Evolutionary conservation across 1,140 invertebrate species (phyloP), one percentile per base, ranked within the genome.

Genomic region (Conus betulinus): DNA sequence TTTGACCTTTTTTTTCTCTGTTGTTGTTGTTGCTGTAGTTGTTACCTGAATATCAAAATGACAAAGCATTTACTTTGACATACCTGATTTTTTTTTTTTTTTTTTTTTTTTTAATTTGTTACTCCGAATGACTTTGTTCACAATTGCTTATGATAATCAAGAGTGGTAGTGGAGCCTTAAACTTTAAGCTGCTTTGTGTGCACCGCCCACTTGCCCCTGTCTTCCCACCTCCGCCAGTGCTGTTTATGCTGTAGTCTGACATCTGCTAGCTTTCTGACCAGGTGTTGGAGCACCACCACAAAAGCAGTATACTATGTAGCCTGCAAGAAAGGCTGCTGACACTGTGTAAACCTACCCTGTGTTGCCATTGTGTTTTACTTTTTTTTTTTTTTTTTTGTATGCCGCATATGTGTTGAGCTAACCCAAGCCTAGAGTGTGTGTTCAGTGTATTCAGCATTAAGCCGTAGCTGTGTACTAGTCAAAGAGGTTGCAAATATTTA

Each of bases 101-200:
- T 60, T 60, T 60, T 8, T 39, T 39, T 39, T 39, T 39, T 39
- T 39, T 1, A 39, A 39, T 39, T 39, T 39, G 39, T 39, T 39
- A 39, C 39, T 39, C 39, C 39, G 60, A 63, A 63, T 63, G 60
- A 63, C 10, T 63, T 63, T 63, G 60, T 63, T 20, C 79, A 81
- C 79, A 52, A 52, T 55, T 81, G 79, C 79, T 81, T 81, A 81
- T 81, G 79, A 81, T 81, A 81, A 81, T 81, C 79, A 81, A 81
- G 79, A 81, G 10, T 3, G 79, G 27, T 81, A 81, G 79, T 81
- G 13, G 23, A 53, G 27, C 27, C 79, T 81, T 81, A 81, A 52
- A 71, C 60, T 20, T 63, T 20, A 71, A 71, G 67, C 11, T 71
- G 67, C 67, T 71, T 71, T 13, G 67, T 71, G 67, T 71, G 67